Percentiles rank a stretch among this genome's conserved stretches.
Evolutionary conservation across 1,140 invertebrate species (phyloP).

Genomic region (Trichonephila inaurata): DNA sequence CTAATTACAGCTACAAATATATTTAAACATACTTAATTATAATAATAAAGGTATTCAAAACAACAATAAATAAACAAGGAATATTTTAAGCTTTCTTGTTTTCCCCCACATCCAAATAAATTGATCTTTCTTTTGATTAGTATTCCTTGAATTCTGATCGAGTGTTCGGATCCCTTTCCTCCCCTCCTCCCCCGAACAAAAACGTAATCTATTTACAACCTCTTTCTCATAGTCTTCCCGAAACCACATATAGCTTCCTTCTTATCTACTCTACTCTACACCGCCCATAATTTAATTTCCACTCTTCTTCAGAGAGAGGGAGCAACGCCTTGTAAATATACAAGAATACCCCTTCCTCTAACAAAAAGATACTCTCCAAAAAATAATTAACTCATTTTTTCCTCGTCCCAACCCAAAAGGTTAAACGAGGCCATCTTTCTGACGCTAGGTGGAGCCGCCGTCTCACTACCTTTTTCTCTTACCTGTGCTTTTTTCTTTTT

Average conservation of each 20-base stretch:
- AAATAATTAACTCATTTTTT: background rate
- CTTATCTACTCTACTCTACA: background rate
- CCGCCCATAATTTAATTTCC: background rate
- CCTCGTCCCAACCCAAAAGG: slow-evolving; percentile 10
- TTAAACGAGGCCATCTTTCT: slow-evolving; percentile 33
- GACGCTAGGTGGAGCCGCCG: slow-evolving; percentile 50
- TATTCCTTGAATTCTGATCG: too few species aligned
- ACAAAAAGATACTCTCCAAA: background rate
- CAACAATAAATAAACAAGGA: too few species aligned
- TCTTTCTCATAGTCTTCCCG: background rate
- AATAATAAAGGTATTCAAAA: too few species aligned
- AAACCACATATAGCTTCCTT: background rate
- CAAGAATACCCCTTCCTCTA: background rate
- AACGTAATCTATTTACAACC: too few species aligned
- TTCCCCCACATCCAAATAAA: too few species aligned
- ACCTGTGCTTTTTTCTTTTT: background rate
- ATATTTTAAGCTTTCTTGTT: too few species aligned
- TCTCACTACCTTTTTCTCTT: background rate
- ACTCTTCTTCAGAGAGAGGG: background rate
- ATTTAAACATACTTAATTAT: too few species aligned
- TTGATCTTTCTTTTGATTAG: too few species aligned
- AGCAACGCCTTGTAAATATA: background rate
- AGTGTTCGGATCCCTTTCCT: too few species aligned
- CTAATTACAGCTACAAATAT: too few species aligned
- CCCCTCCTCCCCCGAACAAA: too few species aligned